These are phyloP conservation scores for Channallabes apus DNA, from an alignment of 2,797 vertebrate genomes.

Conservation along the genomic window DNA sequence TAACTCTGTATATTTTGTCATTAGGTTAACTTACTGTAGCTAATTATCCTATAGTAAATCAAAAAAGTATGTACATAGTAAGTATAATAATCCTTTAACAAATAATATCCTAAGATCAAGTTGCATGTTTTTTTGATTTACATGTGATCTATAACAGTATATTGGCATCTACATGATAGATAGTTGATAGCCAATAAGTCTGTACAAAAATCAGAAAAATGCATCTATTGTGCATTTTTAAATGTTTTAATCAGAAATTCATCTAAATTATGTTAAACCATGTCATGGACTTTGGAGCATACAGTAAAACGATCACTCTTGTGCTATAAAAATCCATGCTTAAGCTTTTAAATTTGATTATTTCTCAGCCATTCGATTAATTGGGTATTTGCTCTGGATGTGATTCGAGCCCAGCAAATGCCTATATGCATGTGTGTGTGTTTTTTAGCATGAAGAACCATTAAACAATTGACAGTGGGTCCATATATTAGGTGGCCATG, in stretches of 20 bases:
- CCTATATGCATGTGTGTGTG: too few relatives aligned
- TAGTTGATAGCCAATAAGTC: background rate
- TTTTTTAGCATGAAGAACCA: too few relatives aligned
- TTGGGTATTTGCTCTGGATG: too few relatives aligned
- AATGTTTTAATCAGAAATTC: background rate
- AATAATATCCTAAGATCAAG: background rate
- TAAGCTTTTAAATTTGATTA: too few relatives aligned
- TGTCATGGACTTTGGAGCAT: too few relatives aligned
- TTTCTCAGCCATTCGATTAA: too few relatives aligned
- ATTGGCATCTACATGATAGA: background rate
- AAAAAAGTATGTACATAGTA: background rate
- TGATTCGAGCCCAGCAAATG: too few relatives aligned
- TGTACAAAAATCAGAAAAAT: background rate
- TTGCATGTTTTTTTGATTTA: background rate
- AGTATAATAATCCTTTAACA: background rate
- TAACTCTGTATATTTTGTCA: background rate
- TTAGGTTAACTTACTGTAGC: background rate
- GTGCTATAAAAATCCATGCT: too few relatives aligned
- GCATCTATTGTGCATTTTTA: background rate
- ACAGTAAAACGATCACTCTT: too few relatives aligned
- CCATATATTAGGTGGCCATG: too few relatives aligned
- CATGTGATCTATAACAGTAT: background rate
- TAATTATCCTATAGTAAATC: background rate
- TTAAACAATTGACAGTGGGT: too few relatives aligned
- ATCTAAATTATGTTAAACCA: too few relatives aligned